phyloP scores from a whole-genome alignment of 2,888 invertebrate genomes.

The Leptarthrus brevirostris region DNA sequence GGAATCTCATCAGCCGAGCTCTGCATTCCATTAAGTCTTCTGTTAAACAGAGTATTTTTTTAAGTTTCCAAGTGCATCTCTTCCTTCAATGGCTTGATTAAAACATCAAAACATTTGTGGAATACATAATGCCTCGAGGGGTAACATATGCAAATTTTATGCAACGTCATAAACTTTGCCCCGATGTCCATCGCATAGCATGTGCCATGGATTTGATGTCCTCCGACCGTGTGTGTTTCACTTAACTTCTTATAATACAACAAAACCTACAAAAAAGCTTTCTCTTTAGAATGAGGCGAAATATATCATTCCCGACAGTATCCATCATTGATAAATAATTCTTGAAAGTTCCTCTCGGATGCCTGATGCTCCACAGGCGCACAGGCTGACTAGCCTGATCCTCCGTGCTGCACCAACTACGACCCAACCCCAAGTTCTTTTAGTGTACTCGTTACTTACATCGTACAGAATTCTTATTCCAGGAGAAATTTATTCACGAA shows the following conservation, averaged over 20 bases:
- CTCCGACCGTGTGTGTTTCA: slow-evolving; percentile 13
- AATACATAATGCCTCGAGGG: slow-evolving; percentile 27
- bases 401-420: background rate
- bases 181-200: slow-evolving; percentile 37
- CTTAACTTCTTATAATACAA: slow-evolving; percentile 20
- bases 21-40: too few species aligned
- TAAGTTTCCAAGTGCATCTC: background rate
- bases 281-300: slow-evolving; percentile 21
- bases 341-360: slow-evolving; percentile 43
- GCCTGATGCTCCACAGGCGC: background rate
- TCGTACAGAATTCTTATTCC: slow-evolving; percentile 26
- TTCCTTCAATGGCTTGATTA: slow-evolving; percentile 43
- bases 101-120: slow-evolving; percentile 49
- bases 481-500: slow-evolving; percentile 44
- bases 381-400: background rate
- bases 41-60: slow-evolving; percentile 3
- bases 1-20: too few species aligned
- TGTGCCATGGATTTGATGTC: slow-evolving; percentile 38
- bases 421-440: slow-evolving; percentile 8
- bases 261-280: slow-evolving; percentile 39
- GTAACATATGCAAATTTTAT: slow-evolving; percentile 48
- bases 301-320: slow-evolving; percentile 44
- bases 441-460: slow-evolving; percentile 24
- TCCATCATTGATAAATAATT: slow-evolving; percentile 47
- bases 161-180: slow-evolving; percentile 48